phyloP scores from a whole-genome alignment of 2,888 invertebrate genomes.

The Doris montereyensis region DNA sequence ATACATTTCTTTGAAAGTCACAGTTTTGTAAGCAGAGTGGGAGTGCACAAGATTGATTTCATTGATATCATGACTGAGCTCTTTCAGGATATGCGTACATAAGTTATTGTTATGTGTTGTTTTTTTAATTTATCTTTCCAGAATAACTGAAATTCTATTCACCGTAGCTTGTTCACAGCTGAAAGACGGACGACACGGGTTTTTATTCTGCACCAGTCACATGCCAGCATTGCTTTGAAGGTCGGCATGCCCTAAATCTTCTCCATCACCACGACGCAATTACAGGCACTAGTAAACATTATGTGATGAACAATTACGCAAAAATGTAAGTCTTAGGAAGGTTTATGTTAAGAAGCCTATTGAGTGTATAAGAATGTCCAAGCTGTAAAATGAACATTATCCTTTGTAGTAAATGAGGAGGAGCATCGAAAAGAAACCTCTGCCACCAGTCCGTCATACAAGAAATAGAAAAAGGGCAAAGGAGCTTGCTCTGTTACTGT shows the following conservation, averaged over 20 bases:
- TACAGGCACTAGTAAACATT: slow-evolving; percentile 92
- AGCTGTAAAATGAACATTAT: too few species aligned
- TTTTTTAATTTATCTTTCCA: slow-evolving; percentile 47
- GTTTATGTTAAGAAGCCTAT: background rate
- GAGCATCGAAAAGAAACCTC: too few species aligned
- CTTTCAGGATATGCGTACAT: too few species aligned
- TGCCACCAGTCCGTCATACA: background rate
- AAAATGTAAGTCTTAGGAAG: slow-evolving; percentile 64
- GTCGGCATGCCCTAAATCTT: slow-evolving; percentile 84
- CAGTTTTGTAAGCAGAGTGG: too few species aligned
- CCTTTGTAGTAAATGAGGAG: too few species aligned
- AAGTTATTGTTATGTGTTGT: too few species aligned
- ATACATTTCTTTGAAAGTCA: too few species aligned
- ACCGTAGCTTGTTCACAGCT: slow-evolving; percentile 65
- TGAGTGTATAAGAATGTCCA: background rate
- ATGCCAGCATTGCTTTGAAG: slow-evolving; percentile 11
- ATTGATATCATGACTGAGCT: too few species aligned
- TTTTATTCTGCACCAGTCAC: background rate
- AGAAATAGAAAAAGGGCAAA: too few species aligned
- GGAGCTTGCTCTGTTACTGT: too few species aligned
- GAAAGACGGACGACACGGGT: too few species aligned
- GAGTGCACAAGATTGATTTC: too few species aligned
- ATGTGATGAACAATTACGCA: slow-evolving; percentile 91
- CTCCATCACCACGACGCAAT: slow-evolving; percentile 99
- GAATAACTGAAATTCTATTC: slow-evolving; percentile 75